Evolutionary conservation across 2,888 invertebrate species (phyloP).

Genomic region (Tiliacea citrago): DNA sequence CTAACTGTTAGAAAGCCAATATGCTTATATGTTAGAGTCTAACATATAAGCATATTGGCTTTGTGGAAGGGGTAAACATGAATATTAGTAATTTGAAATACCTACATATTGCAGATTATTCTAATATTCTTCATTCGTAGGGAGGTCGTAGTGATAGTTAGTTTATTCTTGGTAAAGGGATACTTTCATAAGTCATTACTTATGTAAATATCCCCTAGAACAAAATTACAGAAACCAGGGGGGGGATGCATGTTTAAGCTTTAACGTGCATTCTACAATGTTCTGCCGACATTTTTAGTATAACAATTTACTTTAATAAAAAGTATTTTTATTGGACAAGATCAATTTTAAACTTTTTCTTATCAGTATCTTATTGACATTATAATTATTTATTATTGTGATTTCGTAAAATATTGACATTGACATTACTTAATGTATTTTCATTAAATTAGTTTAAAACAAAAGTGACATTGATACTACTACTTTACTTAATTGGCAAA

Average conservation of each 20-base stretch:
- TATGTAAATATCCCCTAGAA: no score
- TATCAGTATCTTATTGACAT: no score
- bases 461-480: no score
- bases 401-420: no score
- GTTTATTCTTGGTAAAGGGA: slow-evolving; percentile 3
- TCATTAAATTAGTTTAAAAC: no score
- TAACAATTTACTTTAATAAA: neutral
- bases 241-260: neutral
- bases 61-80: neutral
- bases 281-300: neutral
- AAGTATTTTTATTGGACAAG: neutral
- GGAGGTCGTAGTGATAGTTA: neutral
- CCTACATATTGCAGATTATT: neutral
- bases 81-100: neutral
- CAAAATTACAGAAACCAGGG: neutral
- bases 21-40: no score
- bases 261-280: slow-evolving; percentile 12
- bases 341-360: no score
- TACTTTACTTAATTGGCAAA: no score
- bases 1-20: no score
- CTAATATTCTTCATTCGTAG: no score
- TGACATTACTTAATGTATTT: no score
- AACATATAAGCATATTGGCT: neutral
- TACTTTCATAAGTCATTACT: neutral
- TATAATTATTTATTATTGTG: no score